Base-by-base conservation (phyloP, 2,113 vertebrate species). In the Boleophthalmus pectinirostris region DNA sequence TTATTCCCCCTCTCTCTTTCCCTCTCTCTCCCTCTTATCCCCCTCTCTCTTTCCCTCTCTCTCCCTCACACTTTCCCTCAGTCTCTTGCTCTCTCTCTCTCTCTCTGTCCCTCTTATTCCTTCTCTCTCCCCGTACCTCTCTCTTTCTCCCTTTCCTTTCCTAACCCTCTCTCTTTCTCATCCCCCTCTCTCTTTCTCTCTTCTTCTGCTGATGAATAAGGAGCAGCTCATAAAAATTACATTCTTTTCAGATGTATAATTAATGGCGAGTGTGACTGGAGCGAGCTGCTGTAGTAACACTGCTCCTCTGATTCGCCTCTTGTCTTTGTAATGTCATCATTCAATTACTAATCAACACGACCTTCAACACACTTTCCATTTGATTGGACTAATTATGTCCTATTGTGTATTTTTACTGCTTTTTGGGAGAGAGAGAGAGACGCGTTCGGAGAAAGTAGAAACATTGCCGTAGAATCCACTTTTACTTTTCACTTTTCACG, bases 241-340 rank as follows among this genome's bases (percentile, higher is more conserved):
- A 88, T 87, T 79, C 83, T 82, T 53, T 78, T 68, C 51, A 70
- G 54, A 88, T 89, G 81, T 80, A 93, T 90, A 90, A 92, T 90
- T 89, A 79, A 92, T 87, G 51, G 16, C 53, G 86, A 81, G 85
- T 80, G 85, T 79, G 82, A 85, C 76, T 46, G 72, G 70, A 61
- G 63, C 80, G 77, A 63, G 29, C 60, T 65, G 43, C 60, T 38
- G 29, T 61, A 2, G 24, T 33, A 29, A 33, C 61, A n/a, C 18
- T 38, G 61, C 33, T 11, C 15, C 33, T 38, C 6, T 18, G 16
- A 35, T 64, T 38, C 61, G 2, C 7, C 16, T 35, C 61, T n/a
- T 29, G 24, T 38, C 33, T 35, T 20, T 38, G 7, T 64, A 38
- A 64, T 38, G 8, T 38, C 29, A 64, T 64, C 33, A 38, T n/a